Evolutionary conservation across 92 coral and sea anemone genomes (phyloP), one percentile per base, ranked within the genome.

Genomic region (Zoanthus solanderi): DNA sequence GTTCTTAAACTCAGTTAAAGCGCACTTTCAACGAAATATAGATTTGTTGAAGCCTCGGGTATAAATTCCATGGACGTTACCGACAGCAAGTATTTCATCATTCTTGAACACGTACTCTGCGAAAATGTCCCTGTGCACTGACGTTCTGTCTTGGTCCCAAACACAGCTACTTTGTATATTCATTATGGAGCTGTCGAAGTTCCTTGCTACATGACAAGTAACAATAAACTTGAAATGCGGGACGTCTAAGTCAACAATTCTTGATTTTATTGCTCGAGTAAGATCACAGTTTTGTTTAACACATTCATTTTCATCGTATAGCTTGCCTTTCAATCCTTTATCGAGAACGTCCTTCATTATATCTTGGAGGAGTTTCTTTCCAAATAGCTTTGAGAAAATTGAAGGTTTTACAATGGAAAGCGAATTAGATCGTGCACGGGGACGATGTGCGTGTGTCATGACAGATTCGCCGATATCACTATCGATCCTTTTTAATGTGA

Each of bases 141-240:
- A 67, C 2, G 90, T 76, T 78, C 65, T 60, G 9, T 84, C 71
- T 30, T 93, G 93, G 17, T 96, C 95, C 99, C 99, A 96, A 0
- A 98, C 96, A 47, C 91, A 93, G 11, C 99, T 94, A 66, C 99
- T 96, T 72, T 95, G 95, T 37, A 95, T 60, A 72, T 90, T 84
- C 89, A 96, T 66, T 8, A 83, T 81, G 0, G 90, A 73, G 0
- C 92, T 92, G 60, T 85, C 85, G 7, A 80, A 88, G 6, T 89
- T 87, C 76, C 83, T 93, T 15, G 95, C 76, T 42, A 93, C 78
- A 23, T 84, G 88, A 78, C 96, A 93, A 61, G 89, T 71, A 71
- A 95, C 92, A 13, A 95, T 54, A 29, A 96, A 72, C 71, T 96
- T 96, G 83, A 90, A 94, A 65, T 90, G 81, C n/a, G 85, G 78